Percentiles rank a stretch among this genome's conserved stretches.
These are phyloP conservation scores for Cantharis rufa DNA, from an alignment of 2,888 invertebrate genomes.

Conservation along the genomic window DNA sequence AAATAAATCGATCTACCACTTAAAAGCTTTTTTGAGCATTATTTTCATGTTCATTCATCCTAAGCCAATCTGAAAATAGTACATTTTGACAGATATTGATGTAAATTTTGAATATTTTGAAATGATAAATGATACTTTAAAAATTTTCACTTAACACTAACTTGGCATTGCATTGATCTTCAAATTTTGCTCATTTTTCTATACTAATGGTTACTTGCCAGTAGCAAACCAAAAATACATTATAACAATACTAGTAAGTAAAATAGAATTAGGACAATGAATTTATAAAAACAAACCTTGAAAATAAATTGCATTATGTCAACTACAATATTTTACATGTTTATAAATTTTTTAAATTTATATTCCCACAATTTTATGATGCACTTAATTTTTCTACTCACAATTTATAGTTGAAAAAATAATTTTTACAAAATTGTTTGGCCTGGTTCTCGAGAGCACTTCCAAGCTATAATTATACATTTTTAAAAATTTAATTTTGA, in stretches of 20 bases:
- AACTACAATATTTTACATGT: not conserved
- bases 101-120: not conserved
- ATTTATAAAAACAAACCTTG: not conserved
- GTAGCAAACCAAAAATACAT: not conserved
- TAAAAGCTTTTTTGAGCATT: not conserved
- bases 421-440: not conserved
- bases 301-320: not conserved
- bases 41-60: not conserved
- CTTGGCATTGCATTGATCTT: not conserved
- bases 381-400: not conserved
- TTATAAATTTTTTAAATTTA: not conserved
- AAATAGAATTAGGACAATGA: not conserved
- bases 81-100: not conserved
- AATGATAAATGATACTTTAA: not conserved
- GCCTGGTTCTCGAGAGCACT: not conserved
- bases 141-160: not conserved
- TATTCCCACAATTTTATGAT: not conserved
- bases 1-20: not conserved
- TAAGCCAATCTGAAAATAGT: not conserved
- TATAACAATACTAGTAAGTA: not conserved
- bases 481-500: not conserved
- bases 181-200: not conserved
- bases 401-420: not conserved
- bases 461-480: not conserved
- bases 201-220: not conserved